These are phyloP conservation scores for Nilaparvata lugens DNA, from an alignment of 1,140 invertebrate genomes.

Conservation along the genomic window DNA sequence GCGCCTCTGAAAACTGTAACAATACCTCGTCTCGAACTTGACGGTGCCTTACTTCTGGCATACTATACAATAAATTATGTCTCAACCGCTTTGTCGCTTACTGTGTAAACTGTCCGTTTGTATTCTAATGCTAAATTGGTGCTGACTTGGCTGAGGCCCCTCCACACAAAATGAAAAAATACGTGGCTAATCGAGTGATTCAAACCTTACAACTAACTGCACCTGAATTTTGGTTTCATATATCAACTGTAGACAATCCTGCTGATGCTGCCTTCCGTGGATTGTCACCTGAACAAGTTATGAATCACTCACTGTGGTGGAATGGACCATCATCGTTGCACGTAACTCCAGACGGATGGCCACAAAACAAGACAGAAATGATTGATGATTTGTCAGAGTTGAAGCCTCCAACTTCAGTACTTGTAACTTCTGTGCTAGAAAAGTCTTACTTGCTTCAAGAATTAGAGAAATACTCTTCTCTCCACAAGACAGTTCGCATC, in stretches of 20 bases:
- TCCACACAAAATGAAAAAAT: constrained; percentile 31
- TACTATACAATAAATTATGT: constrained; percentile 7
- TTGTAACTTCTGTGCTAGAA: too few species aligned
- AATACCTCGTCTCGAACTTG: constrained; percentile 32
- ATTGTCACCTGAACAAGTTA: constrained; percentile 18
- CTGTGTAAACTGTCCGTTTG: not conserved
- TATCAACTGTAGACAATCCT: constrained; percentile 34
- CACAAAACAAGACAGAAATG: too few species aligned
- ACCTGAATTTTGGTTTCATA: constrained; percentile 34
- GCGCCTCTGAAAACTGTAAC: constrained; percentile 27
- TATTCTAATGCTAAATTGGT: constrained; percentile 34
- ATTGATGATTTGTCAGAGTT: too few species aligned
- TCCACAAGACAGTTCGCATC: too few species aligned
- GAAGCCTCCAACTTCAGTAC: too few species aligned
- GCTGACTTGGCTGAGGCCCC: constrained; percentile 31
- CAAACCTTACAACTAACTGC: constrained; percentile 28
- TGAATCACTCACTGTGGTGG: constrained; percentile 22
- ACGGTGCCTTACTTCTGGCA: constrained; percentile 30
- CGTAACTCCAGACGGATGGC: not conserved
- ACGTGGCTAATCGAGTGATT: constrained; percentile 34
- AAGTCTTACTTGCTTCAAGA: too few species aligned
- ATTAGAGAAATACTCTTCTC: too few species aligned
- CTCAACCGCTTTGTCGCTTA: not conserved
- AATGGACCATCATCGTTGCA: constrained; percentile 12
- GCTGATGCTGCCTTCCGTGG: constrained; percentile 38